phyloP scores from a whole-genome alignment of 2,888 invertebrate genomes.

The Icerya purchasi region DNA sequence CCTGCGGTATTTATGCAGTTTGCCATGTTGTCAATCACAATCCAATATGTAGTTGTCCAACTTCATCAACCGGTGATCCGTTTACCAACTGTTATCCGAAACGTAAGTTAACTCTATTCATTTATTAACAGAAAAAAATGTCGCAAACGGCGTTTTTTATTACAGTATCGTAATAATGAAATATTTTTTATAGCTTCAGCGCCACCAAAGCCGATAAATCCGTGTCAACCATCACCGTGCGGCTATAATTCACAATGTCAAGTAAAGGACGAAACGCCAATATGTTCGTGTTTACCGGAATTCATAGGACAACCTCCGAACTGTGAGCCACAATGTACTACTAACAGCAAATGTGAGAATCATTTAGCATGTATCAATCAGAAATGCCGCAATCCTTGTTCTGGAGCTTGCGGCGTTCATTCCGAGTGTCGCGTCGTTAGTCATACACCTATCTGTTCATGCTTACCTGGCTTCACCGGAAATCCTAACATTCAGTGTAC shows the following conservation, averaged over 20 bases:
- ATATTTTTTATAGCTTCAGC: conserved; percentile 12
- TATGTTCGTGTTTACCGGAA: conserved; percentile 53
- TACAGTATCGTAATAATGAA: background rate
- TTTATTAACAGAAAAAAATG: background rate
- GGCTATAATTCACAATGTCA: conserved; percentile 31
- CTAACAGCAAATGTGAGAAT: conserved; percentile 30
- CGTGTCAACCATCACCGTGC: conserved; percentile 26
- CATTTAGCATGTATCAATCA: conserved; percentile 33
- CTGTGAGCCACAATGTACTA: conserved; percentile 29
- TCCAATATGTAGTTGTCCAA: conserved; percentile 30
- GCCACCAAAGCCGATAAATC: conserved; percentile 17
- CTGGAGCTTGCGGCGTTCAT: conserved; percentile 24
- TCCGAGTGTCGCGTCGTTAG: conserved; percentile 27
- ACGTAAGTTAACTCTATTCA: conserved; percentile 7
- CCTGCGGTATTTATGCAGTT: conserved; percentile 27
- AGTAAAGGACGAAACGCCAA: conserved; percentile 38
- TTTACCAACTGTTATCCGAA: conserved; percentile 30
- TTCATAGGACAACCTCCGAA: conserved; percentile 52
- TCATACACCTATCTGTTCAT: conserved; percentile 29
- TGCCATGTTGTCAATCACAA: conserved; percentile 26
- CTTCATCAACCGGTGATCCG: conserved; percentile 30
- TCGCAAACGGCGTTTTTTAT: background rate
- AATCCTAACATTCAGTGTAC: conserved; percentile 21
- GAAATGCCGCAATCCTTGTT: conserved; percentile 28
- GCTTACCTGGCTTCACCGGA: conserved; percentile 24